A percentile compares a stretch with the other conserved stretches of the same genome.
Evolutionary conservation across 2,888 invertebrate genomes (phyloP).

Genomic region (Sinopyrophorus schimmeli): DNA sequence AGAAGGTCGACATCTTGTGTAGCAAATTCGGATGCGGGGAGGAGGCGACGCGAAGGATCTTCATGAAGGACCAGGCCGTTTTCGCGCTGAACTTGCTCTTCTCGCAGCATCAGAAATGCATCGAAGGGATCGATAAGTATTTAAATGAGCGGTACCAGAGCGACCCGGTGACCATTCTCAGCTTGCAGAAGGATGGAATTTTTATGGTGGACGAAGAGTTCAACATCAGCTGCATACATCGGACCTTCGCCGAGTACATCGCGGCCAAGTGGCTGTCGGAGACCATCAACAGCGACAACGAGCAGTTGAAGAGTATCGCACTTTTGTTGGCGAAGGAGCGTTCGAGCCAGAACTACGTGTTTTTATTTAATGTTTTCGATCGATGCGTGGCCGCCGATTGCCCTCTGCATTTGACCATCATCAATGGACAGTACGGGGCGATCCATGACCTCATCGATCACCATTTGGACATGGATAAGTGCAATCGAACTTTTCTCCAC

Average conservation of each 20-base stretch:
- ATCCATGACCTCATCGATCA: too few relatives aligned
- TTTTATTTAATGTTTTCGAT: conserved; percentile 4
- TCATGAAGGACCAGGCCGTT: conserved; percentile 4
- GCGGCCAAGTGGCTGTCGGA: conserved; percentile 1
- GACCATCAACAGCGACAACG: background rate
- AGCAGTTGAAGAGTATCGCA: too few relatives aligned
- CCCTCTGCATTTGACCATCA: background rate
- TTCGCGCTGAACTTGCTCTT: conserved; percentile 11
- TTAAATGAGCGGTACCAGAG: conserved; percentile 5
- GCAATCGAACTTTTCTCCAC: too few relatives aligned
- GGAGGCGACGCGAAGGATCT: background rate
- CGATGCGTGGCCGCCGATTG: background rate
- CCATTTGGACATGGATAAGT: too few relatives aligned
- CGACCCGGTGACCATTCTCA: background rate
- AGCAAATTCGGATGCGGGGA: background rate
- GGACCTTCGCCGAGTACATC: conserved; percentile 9
- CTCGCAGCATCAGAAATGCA: background rate
- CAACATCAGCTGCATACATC: conserved; percentile 3
- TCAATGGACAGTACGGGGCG: background rate
- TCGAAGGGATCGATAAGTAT: conserved; percentile 1
- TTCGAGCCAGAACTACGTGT: background rate
- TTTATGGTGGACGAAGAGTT: conserved; percentile 5
- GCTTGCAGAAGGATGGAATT: conserved; percentile 5
- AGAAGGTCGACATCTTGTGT: background rate
- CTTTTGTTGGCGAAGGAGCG: conserved; percentile 4